Evolutionary conservation across 2,888 invertebrate species (phyloP), one percentile per base, ranked within the genome.

Genomic region (Portevinia maculata): DNA sequence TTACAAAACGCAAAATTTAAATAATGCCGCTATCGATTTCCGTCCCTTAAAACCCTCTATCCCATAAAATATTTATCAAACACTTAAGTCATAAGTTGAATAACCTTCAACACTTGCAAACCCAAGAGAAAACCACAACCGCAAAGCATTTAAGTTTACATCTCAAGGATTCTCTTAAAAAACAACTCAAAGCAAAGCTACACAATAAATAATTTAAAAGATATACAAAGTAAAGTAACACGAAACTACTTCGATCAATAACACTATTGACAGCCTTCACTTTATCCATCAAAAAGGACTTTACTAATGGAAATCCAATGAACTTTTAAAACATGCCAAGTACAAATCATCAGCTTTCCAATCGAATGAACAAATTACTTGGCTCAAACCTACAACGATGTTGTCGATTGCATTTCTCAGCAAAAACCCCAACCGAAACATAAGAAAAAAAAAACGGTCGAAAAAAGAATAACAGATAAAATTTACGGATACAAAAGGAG

Each of bases 301-400:
- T 7, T 5, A 41, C n/a, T 24, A 50, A 44, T 17, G 7, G 9
- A 30, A 46, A 13, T 46, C 24, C 24, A 65, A 32, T 46, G 37
- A 71, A 60, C 52, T 19, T 11, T 62, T 55, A 52, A 64, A 75
- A 62, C 67, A 69, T 55, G 53, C 57, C 69, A n/a, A 13, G 34
- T 7, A 55, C 71, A 75, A 81, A 70, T 64, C 62, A 57, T 62
- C 69, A 81, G 52, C 69, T 81, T 50, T 75, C 57, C 44, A 37
- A 52, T 62, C 64, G 44, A 81, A 70, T 81, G 55, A 69, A 70
- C 81, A 76, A 81, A 76, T 70, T 65, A 32, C 64, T 34, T 52
- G 44, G 46, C 32, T 39, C 39, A 30, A 46, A 60, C 39, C 32
- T 8, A 41, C 37, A 55, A 50, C 21, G 9, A 19, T 24, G 41